phyloP scores from a whole-genome alignment of 2,113 vertebrate species.

The Origma solitaria region DNA sequence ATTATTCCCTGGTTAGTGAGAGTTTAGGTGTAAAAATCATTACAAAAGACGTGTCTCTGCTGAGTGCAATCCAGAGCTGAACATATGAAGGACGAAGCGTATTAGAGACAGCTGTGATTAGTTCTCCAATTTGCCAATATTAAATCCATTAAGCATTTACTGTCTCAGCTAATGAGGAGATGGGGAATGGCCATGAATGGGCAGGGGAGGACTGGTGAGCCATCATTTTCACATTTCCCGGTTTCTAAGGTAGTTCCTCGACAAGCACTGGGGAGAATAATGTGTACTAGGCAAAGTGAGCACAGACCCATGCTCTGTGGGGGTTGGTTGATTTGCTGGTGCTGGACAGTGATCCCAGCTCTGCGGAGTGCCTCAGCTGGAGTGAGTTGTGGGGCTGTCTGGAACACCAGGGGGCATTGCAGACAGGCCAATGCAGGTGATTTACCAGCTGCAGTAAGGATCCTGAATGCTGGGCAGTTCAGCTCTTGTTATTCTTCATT shows the following conservation, averaged over 20 bases:
- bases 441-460: neutral
- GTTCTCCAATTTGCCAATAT: neutral
- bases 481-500: neutral
- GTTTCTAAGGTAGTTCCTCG: neutral
- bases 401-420: neutral
- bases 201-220: neutral
- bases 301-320: neutral
- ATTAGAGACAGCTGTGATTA: neutral
- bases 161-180: neutral
- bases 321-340: neutral
- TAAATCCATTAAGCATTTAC: neutral
- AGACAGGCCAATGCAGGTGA: neutral
- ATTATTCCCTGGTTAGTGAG: neutral
- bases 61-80: neutral
- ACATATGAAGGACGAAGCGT: neutral
- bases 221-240: fast-evolving
- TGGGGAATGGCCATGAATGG: neutral
- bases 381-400: neutral
- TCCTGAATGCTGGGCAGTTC: neutral
- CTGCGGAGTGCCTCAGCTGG: neutral
- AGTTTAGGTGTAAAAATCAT: neutral
- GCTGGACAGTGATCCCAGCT: neutral
- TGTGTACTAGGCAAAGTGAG: neutral
- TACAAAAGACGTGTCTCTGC: neutral
- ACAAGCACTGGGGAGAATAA: neutral